These are phyloP conservation scores for Anser cygnoides DNA, from an alignment of 2,113 vertebrate species.

Conservation along the genomic window DNA sequence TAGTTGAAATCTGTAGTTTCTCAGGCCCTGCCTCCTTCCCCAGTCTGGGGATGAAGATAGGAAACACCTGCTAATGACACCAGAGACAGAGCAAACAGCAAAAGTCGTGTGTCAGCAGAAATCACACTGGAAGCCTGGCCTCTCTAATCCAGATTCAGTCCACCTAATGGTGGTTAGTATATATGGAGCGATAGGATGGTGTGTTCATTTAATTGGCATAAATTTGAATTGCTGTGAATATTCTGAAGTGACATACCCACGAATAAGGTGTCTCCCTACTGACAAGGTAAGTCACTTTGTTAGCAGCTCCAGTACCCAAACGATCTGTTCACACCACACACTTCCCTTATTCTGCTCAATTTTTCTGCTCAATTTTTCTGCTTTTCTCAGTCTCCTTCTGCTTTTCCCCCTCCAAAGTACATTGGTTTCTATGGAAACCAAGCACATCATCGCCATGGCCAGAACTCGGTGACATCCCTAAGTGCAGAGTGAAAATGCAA, in stretches of 20 bases:
- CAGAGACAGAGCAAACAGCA: neutral
- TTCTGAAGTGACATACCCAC: neutral
- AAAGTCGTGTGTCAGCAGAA: neutral
- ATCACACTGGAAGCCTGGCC: neutral
- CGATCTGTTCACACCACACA: rapidly evolving
- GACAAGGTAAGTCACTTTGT: neutral
- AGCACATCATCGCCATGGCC: neutral
- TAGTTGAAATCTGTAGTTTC: conserved; percentile 4
- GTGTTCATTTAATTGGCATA: neutral
- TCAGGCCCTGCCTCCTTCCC: conserved; percentile 20
- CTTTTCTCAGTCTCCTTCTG: neutral
- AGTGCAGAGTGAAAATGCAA: neutral
- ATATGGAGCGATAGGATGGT: neutral
- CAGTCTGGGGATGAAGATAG: conserved; percentile 23
- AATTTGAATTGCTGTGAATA: neutral
- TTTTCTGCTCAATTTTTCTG: neutral
- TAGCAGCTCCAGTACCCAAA: neutral
- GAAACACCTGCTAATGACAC: conserved; percentile 50
- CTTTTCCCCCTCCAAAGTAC: conserved; percentile 20
- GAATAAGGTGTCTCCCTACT: neutral
- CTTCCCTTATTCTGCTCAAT: neutral
- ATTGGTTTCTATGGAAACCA: conserved; percentile 55
- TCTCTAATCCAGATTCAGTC: neutral
- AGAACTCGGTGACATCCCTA: neutral
- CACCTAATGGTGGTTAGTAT: neutral